These are phyloP conservation scores for Sebastes cheni DNA, from an alignment of 2,797 vertebrate genomes.

Conservation along the genomic window DNA sequence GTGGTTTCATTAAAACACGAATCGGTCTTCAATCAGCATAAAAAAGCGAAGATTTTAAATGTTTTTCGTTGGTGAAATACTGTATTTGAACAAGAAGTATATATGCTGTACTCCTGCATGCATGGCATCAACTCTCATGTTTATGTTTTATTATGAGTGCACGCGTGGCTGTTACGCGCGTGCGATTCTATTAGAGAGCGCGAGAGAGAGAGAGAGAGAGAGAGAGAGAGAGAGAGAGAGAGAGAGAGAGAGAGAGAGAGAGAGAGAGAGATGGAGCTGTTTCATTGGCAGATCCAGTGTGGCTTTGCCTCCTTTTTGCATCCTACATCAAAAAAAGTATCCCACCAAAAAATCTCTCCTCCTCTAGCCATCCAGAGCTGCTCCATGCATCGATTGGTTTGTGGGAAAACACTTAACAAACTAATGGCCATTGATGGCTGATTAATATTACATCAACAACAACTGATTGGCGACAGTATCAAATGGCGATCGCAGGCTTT, in stretches of 20 bases:
- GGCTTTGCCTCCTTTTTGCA: conserved; percentile 39
- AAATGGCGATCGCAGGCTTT: conserved; percentile 62
- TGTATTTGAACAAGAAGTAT: not conserved
- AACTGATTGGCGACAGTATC: conserved; percentile 73
- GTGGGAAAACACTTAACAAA: conserved; percentile 83
- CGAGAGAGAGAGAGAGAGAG: not conserved
- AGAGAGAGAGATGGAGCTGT: conserved; percentile 27
- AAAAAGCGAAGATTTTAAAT: not conserved
- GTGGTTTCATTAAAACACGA: not conserved
- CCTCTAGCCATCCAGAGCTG: conserved; percentile 52
- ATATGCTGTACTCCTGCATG: not conserved
- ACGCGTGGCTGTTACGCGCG: conserved; percentile 1
- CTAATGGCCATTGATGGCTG: conserved; percentile 86
- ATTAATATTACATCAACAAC: conserved; percentile 91
- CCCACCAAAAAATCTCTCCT: conserved; percentile 53
- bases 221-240: not conserved
- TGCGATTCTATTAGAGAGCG: not conserved
- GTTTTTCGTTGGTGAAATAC: not conserved
- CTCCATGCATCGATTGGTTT: conserved; percentile 81
- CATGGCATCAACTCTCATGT: not conserved
- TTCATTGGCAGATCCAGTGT: conserved; percentile 57
- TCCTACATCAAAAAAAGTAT: conserved; percentile 64
- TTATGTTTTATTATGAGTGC: not conserved
- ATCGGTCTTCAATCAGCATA: no score
- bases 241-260: conserved; percentile 1